These are phyloP conservation scores for Leptinotarsa haldemani DNA, from an alignment of 2,888 invertebrate genomes.

Conservation along the genomic window DNA sequence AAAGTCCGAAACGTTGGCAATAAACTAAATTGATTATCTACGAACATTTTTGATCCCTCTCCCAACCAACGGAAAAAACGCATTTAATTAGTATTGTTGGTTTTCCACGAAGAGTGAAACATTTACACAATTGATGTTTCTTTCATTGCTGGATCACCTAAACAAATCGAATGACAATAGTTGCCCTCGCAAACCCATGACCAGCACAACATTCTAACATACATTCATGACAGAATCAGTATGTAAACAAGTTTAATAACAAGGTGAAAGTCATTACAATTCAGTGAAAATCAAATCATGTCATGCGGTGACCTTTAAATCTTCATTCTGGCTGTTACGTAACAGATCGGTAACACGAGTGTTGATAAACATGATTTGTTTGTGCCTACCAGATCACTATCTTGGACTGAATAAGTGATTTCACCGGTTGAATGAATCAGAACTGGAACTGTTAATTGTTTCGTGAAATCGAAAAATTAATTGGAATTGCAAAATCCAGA, in stretches of 20 bases:
- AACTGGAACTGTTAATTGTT: conserved; percentile 21
- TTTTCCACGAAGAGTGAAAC: background rate
- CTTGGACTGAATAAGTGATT: conserved; percentile 20
- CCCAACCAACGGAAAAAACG: no score
- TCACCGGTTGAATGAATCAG: conserved; percentile 9
- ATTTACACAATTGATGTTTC: background rate
- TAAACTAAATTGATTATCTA: no score
- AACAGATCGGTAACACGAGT: conserved; percentile 20
- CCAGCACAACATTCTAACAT: conserved; percentile 33
- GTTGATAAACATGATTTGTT: conserved; percentile 29
- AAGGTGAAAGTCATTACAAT: conserved; percentile 35
- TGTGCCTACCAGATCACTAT: conserved; percentile 7
- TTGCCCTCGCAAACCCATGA: conserved; percentile 31
- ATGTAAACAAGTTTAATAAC: conserved; percentile 30
- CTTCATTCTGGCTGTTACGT: conserved; percentile 29
- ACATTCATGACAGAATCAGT: conserved; percentile 7
- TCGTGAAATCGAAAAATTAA: conserved; percentile 5
- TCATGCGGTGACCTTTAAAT: conserved; percentile 39
- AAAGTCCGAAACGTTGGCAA: no score
- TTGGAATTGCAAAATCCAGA: conserved; percentile 4
- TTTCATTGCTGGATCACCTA: background rate
- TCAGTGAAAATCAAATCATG: conserved; percentile 39
- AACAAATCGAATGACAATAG: background rate
- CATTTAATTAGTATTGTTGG: no score
- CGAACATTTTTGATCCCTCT: no score